Conservation (phyloP, 2,113 vertebrate species). For the Myiopsitta monachus region DNA sequence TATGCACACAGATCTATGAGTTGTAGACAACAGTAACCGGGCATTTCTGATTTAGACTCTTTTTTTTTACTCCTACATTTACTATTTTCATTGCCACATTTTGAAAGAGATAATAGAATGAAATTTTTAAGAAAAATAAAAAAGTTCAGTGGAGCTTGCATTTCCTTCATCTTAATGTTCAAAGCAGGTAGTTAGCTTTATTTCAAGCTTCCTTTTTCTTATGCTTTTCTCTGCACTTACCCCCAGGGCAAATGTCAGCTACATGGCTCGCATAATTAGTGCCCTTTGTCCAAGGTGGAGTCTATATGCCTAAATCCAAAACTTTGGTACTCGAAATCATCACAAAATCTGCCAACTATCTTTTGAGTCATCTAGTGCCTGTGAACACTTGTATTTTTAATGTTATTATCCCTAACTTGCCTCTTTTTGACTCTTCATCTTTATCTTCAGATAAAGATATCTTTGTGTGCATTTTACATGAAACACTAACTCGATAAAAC, state of each 20-base stretch:
- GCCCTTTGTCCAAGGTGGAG: not conserved
- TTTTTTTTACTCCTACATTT: not conserved
- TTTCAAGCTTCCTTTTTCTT: constrained; percentile 17
- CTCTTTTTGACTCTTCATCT: not conserved
- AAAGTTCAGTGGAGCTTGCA: not conserved
- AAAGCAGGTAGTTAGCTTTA: constrained; percentile 21
- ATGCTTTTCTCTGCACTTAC: not conserved
- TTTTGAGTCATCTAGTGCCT: not conserved
- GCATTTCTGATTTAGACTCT: not conserved
- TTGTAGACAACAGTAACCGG: not conserved
- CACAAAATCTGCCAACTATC: not conserved
- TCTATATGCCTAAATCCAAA: not conserved
- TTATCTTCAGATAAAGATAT: not conserved
- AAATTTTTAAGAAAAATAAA: not conserved
- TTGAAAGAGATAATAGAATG: not conserved
- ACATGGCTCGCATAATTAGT: not conserved
- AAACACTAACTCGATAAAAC: not conserved
- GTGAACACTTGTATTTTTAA: not conserved
- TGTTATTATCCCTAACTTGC: not conserved
- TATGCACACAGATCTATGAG: not conserved
- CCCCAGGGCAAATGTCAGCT: constrained; percentile 36
- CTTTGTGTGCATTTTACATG: not conserved
- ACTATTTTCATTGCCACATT: not conserved
- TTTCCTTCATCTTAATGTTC: constrained; percentile 36
- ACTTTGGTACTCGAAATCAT: not conserved